Base-by-base conservation (phyloP, 2,888 invertebrate genomes). In the Drosophila mayaguana region DNA sequence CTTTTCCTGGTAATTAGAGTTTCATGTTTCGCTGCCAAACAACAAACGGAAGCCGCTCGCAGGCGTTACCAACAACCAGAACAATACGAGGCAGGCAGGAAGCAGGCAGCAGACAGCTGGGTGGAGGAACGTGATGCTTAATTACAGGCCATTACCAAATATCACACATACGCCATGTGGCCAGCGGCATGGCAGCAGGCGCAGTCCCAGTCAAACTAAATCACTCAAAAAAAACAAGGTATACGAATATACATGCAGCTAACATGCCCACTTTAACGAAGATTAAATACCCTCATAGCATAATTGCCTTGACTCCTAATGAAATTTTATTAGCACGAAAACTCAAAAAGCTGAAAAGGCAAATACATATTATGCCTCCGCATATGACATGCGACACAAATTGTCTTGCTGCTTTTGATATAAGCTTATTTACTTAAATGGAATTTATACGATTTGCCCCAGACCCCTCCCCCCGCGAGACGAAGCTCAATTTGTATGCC, bases 141-240 rank as follows among this genome's bases (percentile, higher is more conserved):
- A 83, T 83, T 83, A 88, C 83, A 80, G 72, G 77, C 86, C 86
- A 85, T 83, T 83, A 85, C 80, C 83, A 82, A 88, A 85, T 82
- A 83, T 83, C 77, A 77, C 88, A 88, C 83, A 88, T 83, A 80
- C 87, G 87, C 80, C 87, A 73, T 71, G 87, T 77, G 85, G 74
- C 64, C 61, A 46, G 6, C 55, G 46, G 78, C 60, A 28, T 28
- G 51, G 43, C 25, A 36, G 63, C 53, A 25, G 61, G 60, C 56
- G 48, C 56, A 78, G 64, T 57, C 54, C 67, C 74, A 57, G 62
- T 72, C 38, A 32, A 78, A 51, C 63, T 73, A 68, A 63, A 76
- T 73, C 61, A 78, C 62, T 73, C 68, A 56, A 62, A 68, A 54
- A 54, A 34, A 38, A 12, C 42, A 7, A 32, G 3, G 59, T 16